Evolutionary conservation across 2,888 invertebrate genomes (phyloP).

Genomic region (Argyresthia goedartella): DNA sequence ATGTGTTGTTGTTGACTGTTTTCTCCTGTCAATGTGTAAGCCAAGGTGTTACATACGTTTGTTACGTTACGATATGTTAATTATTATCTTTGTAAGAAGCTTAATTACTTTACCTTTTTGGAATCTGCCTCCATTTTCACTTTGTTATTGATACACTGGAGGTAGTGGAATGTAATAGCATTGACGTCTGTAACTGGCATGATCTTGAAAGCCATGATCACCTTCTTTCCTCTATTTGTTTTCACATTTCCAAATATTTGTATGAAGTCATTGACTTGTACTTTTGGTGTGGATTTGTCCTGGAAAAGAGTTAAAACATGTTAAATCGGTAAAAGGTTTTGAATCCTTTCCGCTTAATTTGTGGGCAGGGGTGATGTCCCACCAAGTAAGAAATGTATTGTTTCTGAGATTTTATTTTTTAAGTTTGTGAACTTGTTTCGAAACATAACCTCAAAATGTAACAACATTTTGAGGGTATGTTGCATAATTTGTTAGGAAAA

Average conservation of each 20-base stretch:
- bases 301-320: slow-evolving; percentile 21
- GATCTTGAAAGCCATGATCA: slow-evolving; percentile 61
- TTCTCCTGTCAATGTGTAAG: slow-evolving; percentile 34
- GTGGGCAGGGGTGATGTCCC: too few relatives aligned
- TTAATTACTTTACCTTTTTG: slow-evolving; percentile 40
- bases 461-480: too few relatives aligned
- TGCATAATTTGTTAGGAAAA: too few relatives aligned
- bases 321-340: too few relatives aligned
- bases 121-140: slow-evolving; percentile 61
- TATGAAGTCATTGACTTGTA: slow-evolving; percentile 60
- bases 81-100: too few relatives aligned
- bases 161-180: slow-evolving; percentile 62
- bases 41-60: too few relatives aligned
- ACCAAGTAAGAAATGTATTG: too few relatives aligned
- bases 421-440: too few relatives aligned
- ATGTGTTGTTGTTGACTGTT: slow-evolving; percentile 27
- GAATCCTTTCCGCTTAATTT: too few relatives aligned
- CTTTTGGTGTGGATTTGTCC: slow-evolving; percentile 60
- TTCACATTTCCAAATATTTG: slow-evolving; percentile 63
- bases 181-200: slow-evolving; percentile 55
- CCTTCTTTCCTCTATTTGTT: slow-evolving; percentile 60
- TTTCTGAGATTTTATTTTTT: too few relatives aligned
- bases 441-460: too few relatives aligned
- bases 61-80: too few relatives aligned
- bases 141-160: slow-evolving; percentile 61